A percentile compares a stretch with the other conserved stretches of the same genome.
Conservation (phyloP, 2,113 vertebrate species). For the Guaruba guarouba region DNA sequence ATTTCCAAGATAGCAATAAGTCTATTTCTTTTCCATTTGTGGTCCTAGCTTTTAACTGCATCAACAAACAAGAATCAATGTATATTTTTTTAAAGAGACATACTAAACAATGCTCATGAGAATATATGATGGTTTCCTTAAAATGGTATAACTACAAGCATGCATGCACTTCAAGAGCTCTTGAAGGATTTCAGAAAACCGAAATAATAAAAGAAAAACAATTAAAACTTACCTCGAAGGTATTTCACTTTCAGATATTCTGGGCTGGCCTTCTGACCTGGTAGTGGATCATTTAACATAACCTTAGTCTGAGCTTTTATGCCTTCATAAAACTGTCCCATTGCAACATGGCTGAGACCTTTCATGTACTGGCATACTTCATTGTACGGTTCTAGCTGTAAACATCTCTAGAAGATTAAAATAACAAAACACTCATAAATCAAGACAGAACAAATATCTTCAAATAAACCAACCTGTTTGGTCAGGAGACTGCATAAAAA, state of each 20-base stretch:
- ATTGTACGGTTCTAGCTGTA: constrained; percentile 94
- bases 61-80: neutral
- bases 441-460: neutral
- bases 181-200: neutral
- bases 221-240: constrained; percentile 83
- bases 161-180: neutral
- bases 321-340: constrained; percentile 98
- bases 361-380: constrained; percentile 99
- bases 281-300: constrained; percentile 94
- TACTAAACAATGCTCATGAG: neutral
- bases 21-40: neutral
- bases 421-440: neutral
- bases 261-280: constrained; percentile 94
- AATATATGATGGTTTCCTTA: neutral
- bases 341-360: constrained; percentile 93
- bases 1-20: neutral
- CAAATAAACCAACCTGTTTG: neutral
- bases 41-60: neutral
- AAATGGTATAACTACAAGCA: neutral
- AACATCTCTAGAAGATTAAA: constrained; percentile 81
- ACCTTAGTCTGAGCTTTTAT: constrained; percentile 99
- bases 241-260: constrained; percentile 99
- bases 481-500: neutral
- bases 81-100: neutral
- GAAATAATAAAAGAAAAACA: neutral